Percentiles rank a stretch among this genome's conserved stretches.
phyloP scores from a whole-genome alignment of 2,888 invertebrate species.

The Nemurella pictetii region DNA sequence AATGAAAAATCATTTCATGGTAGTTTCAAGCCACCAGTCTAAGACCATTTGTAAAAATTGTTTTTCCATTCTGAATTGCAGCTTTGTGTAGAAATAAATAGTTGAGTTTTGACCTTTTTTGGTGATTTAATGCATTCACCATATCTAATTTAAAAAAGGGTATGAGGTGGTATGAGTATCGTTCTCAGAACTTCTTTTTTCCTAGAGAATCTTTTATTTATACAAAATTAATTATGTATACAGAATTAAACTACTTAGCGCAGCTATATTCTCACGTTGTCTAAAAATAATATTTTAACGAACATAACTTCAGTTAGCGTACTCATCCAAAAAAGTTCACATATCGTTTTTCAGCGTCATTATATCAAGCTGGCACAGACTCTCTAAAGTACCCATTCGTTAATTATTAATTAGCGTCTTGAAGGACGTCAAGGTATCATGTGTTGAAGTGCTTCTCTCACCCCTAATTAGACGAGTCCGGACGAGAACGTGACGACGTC shows the following conservation, averaged over 20 bases:
- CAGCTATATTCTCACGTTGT: background rate
- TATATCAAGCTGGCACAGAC: background rate
- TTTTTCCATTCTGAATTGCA: background rate
- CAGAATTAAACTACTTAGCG: background rate
- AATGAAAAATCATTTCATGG: no score
- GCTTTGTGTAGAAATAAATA: no score
- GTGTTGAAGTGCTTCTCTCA: background rate
- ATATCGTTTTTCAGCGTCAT: background rate
- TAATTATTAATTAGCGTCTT: background rate
- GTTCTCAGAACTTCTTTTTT: no score
- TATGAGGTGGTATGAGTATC: no score
- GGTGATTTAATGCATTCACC: no score
- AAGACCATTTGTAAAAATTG: background rate
- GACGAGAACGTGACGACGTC: constrained; percentile 46
- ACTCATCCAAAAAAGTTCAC: background rate
- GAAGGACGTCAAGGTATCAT: background rate
- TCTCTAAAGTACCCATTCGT: background rate
- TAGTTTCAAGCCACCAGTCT: background rate
- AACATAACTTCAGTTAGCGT: background rate
- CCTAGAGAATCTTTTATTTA: no score
- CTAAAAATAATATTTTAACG: background rate
- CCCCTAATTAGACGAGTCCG: constrained; percentile 36
- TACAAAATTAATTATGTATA: background rate
- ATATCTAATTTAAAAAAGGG: no score
- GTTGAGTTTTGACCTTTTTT: no score